Evolutionary conservation across 2,113 vertebrate species (phyloP).

Genomic region (Vireo altiloquus): DNA sequence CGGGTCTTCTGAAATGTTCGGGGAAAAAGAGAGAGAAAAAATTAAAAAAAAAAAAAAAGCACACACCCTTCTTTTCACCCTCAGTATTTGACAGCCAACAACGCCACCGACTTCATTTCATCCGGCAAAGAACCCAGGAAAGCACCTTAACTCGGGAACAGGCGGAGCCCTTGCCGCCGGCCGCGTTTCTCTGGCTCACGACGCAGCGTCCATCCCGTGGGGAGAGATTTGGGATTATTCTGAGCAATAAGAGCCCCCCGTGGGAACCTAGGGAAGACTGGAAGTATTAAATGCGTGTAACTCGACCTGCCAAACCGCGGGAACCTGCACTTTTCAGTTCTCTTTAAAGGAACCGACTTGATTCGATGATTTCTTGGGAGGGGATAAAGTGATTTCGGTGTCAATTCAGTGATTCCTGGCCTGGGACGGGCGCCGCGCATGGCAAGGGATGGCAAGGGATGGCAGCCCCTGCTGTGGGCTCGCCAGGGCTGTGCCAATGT

Average conservation of each 20-base stretch:
- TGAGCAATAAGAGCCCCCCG: not conserved
- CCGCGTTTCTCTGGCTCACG: not conserved
- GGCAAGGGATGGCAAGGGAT: not conserved
- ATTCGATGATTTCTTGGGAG: not conserved
- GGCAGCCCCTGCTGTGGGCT: not conserved
- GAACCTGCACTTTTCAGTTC: conserved; percentile 23
- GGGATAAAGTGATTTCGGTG: not conserved
- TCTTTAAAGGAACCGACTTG: not conserved
- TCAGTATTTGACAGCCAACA: not conserved
- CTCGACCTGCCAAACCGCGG: not conserved
- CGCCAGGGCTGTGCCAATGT: not conserved
- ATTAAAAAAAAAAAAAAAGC: not conserved
- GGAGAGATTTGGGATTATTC: not conserved
- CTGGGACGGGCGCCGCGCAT: rapidly evolving
- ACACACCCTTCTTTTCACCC: not conserved
- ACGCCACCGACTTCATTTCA: not conserved
- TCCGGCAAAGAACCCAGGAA: not conserved
- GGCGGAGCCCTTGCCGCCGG: not conserved
- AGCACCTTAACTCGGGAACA: conserved; percentile 28
- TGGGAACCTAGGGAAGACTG: conserved; percentile 1
- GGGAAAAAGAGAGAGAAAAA: rapidly evolving
- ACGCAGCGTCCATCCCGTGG: not conserved
- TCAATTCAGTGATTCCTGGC: not conserved
- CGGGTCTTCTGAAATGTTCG: not conserved
- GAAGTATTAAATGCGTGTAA: not conserved